Evolutionary conservation across 2,888 invertebrate species (phyloP).

Genomic region (Cheilosia pagana): DNA sequence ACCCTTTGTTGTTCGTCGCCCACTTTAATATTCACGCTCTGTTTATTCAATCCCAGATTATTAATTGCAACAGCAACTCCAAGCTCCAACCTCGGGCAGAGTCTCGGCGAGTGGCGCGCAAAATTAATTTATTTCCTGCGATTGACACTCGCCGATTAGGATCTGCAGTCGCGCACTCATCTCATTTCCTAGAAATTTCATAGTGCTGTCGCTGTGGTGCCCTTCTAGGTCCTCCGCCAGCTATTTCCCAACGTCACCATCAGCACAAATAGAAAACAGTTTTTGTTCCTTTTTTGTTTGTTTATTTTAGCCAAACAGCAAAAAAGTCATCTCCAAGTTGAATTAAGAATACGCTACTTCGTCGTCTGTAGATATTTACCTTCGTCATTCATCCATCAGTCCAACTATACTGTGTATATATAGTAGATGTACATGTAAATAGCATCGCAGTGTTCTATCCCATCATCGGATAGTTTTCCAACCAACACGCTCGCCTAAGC

Average conservation of each 20-base stretch:
- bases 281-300: background rate
- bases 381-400: constrained; percentile 50
- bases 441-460: background rate
- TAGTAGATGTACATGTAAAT: background rate
- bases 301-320: constrained; percentile 22
- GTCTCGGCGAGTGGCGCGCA: constrained; percentile 45
- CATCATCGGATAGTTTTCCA: constrained; percentile 54
- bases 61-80: constrained; percentile 40
- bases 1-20: background rate
- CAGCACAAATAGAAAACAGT: constrained; percentile 37
- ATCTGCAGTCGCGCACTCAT: constrained; percentile 25
- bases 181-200: constrained; percentile 12
- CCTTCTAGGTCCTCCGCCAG: constrained; percentile 19
- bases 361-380: constrained; percentile 46
- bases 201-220: background rate
- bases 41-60: constrained; percentile 32
- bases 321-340: constrained; percentile 51
- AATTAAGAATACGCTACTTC: constrained; percentile 46
- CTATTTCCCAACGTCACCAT: constrained; percentile 19
- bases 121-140: constrained; percentile 68
- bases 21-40: constrained; percentile 22
- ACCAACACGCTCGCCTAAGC: constrained; percentile 61
- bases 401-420: constrained; percentile 16
- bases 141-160: constrained; percentile 44
- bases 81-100: background rate